Conservation (phyloP, 2,888 invertebrate species). For the Bursaphelenchus okinawaensis region DNA sequence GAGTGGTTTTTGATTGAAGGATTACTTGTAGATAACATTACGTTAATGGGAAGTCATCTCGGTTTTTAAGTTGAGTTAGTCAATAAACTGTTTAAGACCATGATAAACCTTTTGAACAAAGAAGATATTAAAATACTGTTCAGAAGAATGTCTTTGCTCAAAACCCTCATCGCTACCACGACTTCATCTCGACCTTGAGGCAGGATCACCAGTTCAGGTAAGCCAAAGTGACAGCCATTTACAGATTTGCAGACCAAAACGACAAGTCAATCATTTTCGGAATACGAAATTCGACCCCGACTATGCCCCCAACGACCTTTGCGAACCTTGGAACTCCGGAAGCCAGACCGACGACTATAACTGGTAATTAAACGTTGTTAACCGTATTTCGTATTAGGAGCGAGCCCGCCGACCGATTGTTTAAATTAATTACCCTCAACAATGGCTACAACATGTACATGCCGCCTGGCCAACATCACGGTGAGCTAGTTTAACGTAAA, state of each 20-base stretch:
- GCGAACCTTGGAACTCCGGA: constrained; percentile 46
- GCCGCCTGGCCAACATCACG: constrained; percentile 48
- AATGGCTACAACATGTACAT: constrained; percentile 55
- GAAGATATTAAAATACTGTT: no score
- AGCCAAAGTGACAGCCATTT: no score
- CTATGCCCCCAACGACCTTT: constrained; percentile 40
- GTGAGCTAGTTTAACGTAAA: constrained; percentile 19
- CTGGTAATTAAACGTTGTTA: constrained; percentile 29
- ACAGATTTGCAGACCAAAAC: background rate
- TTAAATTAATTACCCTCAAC: constrained; percentile 49
- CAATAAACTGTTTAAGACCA: no score
- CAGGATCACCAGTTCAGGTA: background rate
- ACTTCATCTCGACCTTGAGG: background rate
- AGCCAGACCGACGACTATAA: constrained; percentile 35
- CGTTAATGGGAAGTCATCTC: no score
- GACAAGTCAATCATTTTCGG: constrained; percentile 26
- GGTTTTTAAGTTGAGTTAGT: no score
- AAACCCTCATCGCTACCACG: no score
- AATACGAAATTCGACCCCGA: constrained; percentile 21
- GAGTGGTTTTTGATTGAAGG: no score
- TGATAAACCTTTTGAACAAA: no score
- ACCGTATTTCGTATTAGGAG: constrained; percentile 28
- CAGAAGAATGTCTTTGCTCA: no score
- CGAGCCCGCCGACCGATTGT: constrained; percentile 51
- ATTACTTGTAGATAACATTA: no score